Conservation (phyloP, 2,797 vertebrate species). For the Sebastes vulpes region DNA sequence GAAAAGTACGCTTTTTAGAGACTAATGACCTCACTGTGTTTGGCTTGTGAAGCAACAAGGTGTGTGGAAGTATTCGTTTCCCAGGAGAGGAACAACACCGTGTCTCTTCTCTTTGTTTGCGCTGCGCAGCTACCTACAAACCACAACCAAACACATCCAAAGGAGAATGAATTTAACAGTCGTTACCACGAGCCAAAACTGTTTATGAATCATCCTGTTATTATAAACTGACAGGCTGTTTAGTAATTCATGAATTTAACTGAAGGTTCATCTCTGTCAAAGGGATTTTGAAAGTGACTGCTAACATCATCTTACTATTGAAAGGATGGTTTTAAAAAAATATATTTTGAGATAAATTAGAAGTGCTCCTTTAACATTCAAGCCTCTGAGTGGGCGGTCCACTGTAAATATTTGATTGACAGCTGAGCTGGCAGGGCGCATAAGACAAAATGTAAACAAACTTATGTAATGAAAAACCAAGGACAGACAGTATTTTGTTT, state of each 20-base stretch:
- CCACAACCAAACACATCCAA: slow-evolving; percentile 28
- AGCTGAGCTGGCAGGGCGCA: slow-evolving; percentile 3
- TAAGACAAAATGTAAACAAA: slow-evolving; percentile 33
- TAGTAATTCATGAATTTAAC: neutral
- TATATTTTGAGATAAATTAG: neutral
- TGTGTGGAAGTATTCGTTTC: slow-evolving; percentile 52
- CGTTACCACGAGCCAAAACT: neutral
- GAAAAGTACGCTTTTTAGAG: slow-evolving; percentile 64
- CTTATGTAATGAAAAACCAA: slow-evolving; percentile 22
- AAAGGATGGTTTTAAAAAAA: neutral
- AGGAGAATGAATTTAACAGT: slow-evolving; percentile 2
- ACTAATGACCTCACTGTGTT: slow-evolving; percentile 68
- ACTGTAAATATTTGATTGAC: slow-evolving; percentile 2
- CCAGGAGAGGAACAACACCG: slow-evolving; percentile 37
- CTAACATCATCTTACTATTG: neutral
- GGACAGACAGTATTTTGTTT: neutral
- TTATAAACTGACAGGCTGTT: slow-evolving; percentile 27
- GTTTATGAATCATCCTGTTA: slow-evolving; percentile 20
- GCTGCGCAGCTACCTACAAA: slow-evolving; percentile 49
- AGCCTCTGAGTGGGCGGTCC: neutral
- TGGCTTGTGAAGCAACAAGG: slow-evolving; percentile 61
- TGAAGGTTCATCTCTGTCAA: neutral
- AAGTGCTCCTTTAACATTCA: neutral
- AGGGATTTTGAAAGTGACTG: neutral
- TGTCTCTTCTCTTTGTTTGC: slow-evolving; percentile 39